phyloP scores from a whole-genome alignment of 2,888 invertebrate genomes.

The Amblyjoppa fuscipennis region DNA sequence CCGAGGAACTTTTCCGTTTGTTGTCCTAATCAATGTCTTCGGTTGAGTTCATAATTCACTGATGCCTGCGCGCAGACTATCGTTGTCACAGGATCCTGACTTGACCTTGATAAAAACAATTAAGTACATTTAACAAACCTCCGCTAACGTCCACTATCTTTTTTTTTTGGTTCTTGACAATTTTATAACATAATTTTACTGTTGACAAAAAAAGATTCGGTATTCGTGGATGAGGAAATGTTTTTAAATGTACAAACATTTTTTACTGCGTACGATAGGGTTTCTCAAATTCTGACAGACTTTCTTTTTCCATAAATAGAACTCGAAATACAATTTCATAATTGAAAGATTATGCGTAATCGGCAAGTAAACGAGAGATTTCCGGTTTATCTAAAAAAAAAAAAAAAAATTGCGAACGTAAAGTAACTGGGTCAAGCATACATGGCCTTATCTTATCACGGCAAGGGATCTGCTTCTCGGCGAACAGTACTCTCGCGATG shows the following conservation, averaged over 20 bases:
- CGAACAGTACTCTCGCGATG: slow-evolving; percentile 5
- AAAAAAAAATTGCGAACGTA: slow-evolving; percentile 17
- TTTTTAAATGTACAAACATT: too few species aligned
- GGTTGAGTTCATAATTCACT: background rate
- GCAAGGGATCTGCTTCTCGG: slow-evolving; percentile 7
- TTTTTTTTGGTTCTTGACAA: too few species aligned
- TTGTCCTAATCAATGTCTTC: slow-evolving; percentile 31
- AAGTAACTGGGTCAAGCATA: slow-evolving; percentile 50
- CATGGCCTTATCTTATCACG: slow-evolving; percentile 55
- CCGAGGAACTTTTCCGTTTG: slow-evolving; percentile 39
- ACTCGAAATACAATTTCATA: slow-evolving; percentile 12
- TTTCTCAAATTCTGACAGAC: too few species aligned
- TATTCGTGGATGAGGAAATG: too few species aligned
- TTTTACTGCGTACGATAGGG: too few species aligned
- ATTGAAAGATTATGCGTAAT: background rate
- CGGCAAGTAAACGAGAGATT: background rate
- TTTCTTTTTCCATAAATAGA: background rate
- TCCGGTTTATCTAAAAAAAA: slow-evolving; percentile 12
- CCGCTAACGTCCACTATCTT: too few species aligned
- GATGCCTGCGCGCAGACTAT: background rate
- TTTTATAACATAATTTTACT: too few species aligned
- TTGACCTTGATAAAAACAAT: background rate
- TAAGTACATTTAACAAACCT: background rate
- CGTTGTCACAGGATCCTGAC: background rate
- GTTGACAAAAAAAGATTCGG: too few species aligned